Evolutionary conservation across 2,113 vertebrate species (phyloP), one percentile per base, ranked within the genome.

Genomic region (Anthoscopus minutus): DNA sequence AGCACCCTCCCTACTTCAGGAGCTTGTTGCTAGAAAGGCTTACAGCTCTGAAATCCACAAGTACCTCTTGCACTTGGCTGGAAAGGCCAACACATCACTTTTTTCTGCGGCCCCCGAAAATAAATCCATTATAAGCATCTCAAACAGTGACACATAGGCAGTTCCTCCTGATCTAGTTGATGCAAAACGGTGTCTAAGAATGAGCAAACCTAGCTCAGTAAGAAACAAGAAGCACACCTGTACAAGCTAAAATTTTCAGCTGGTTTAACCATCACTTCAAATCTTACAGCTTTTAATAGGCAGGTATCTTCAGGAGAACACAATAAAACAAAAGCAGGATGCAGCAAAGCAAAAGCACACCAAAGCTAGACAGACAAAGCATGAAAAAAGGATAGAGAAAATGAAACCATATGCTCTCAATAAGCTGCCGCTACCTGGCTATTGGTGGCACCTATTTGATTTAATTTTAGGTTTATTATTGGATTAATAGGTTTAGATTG

Each of bases 1-100:
- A 96, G 88, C 88, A 96, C 72, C 60, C 94, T 88, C 56, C 72
- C 86, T 83, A 7, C 86, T 95, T 78, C 57, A 78, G 80, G 80
- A 94, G 42, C 91, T 88, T 31, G 8, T 16, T 86, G 51, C 40
- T 89, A 81, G 72, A 84, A 93, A 91, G 61, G 7, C 60, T 93
- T 90, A 78, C 67, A 90, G 79, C 60, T 90, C 60, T 28, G 20
- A 86, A 95, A 92, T 77, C 64, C 42, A 17, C 50, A 70, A n/a
- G 11, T 42, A 28, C 17, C 7, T 92, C 64, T 53, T 1, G 4
- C 21, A 37, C 9, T 23, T 56, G 28, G 18, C 40, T 64, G 37
- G 19, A 86, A 83, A 14, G 53, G 16, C 30, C 64, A 78, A 70
- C 8, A 31, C 0, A 0, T 28, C 17, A 14, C 8, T 77, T 70